Evolutionary conservation across 2,888 invertebrate genomes (phyloP), one percentile per base, ranked within the genome.

Genomic region (Antitype chi): DNA sequence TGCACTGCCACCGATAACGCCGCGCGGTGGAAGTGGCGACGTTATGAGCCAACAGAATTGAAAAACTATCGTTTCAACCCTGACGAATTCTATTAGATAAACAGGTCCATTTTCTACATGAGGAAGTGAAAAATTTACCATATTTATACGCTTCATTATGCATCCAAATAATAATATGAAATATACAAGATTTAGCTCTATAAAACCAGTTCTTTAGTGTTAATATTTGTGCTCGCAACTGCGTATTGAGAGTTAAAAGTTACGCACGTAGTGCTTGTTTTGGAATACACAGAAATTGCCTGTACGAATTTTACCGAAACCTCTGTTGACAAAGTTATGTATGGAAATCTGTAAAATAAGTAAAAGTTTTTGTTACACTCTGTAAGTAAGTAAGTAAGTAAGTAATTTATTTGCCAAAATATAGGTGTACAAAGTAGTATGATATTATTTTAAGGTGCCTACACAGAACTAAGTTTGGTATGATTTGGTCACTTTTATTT

Each of bases 91-190:
- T 66, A 68, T n/a, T 59, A 25, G n/a, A 68, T 57, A 79, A 72
- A 81, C 57, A 53, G 53, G 62, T 81, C 53, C 32, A 25, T 59
- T 70, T 20, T 55, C 15, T n/a, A 79, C 28, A 76, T 32, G n/a
- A 82, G 81, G 82, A 82, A 82, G 76, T 76, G 13, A 60, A 84
- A 80, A 71, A 32, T 60, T 57, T 62, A 55, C 47, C 49, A 60
- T 72, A 62, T 59, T 67, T 62, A 69, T 68, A 52, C 67, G 60
- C 69, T 80, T 83, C 38, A 72, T 67, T 80, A 62, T 49, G 66
- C 53, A 55, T 52, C 60, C 25, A 82, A 79, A 79, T 59, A 67
- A 71, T 57, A 70, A 74, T 70, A 73, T 59, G 68, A 63, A 80
- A 80, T 79, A 74, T 79, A 79, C 70, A 67, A 79, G 72, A 67